Evolutionary conservation across 2,113 vertebrate genomes (phyloP), one percentile per base, ranked within the genome.

Genomic region (Calyptomena viridis): DNA sequence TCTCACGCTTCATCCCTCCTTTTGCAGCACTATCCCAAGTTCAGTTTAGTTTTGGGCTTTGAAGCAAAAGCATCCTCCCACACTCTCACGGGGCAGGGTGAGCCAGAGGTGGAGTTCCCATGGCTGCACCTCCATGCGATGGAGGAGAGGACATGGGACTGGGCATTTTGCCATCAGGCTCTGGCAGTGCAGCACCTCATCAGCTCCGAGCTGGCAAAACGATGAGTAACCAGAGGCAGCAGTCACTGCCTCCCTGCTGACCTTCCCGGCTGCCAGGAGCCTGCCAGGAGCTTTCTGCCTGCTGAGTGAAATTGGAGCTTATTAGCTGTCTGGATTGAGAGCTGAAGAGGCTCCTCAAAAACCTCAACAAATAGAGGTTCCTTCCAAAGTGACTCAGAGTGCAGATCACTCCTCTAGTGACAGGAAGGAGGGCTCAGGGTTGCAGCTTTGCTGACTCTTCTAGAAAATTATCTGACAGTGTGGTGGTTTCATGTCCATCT

Each of bases 221-320:
- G 14, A 42, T 2, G 49, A 79, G 37, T 12, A 30, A 89, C 37
- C 21, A 66, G 75, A 84, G 69, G 69, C 66, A 68, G 71, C 9
- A 0, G 2, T 21, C 72, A 50, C 85, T 27, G 59, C 76, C 46
- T 85, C 78, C 84, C 87, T 0, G 17, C 89, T 66, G 89, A 91
- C 93, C 67, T 93, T 47, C 88, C 67, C 73, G 20, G 1, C 84
- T 84, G 80, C 64, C 89, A 59, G 73, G 55, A 78, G 53, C 87
- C 89, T 66, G 64, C 80, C 0, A 0, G 71, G 76, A 84, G 84
- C 90, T 76, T 84, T 86, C 79, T 79, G 62, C 87, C 82, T 69
- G 76, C 83, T 84, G 35, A 87, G 73, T 72, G 95, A 92, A 90
- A 95, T 25, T 62, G 5, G 81, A 95, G 69, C 64, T 88, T 52